phyloP scores from a whole-genome alignment of 2,888 invertebrate genomes.

The Electrophaes corylata region DNA sequence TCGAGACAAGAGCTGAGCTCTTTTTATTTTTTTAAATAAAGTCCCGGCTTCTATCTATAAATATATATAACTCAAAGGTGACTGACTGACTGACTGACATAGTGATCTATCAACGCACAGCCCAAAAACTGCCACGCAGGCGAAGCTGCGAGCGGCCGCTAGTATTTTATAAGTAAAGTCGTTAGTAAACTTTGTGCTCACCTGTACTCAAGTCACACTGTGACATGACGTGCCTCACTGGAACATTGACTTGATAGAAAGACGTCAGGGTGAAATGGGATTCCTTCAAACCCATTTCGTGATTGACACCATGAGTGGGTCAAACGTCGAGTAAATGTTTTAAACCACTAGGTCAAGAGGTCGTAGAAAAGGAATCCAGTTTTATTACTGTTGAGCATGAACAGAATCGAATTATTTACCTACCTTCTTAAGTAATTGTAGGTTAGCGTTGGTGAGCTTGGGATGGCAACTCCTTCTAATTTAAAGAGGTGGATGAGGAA shows the following conservation, averaged over 20 bases:
- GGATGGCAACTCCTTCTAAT: no score
- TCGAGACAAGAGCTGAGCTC: no score
- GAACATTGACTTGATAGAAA: conserved; percentile 10
- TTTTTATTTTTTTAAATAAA: no score
- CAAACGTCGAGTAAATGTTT: conserved; percentile 2
- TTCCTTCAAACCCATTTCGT: conserved; percentile 16
- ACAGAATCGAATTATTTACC: background rate
- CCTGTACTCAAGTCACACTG: conserved; percentile 4
- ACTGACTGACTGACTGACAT: no score
- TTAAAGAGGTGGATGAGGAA: no score
- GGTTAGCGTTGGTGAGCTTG: background rate
- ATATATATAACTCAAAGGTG: no score
- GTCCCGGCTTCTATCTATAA: no score
- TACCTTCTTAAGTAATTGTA: background rate
- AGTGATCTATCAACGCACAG: no score
- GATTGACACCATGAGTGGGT: conserved; percentile 13
- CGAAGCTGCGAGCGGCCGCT: no score
- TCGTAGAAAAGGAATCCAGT: background rate
- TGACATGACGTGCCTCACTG: conserved; percentile 19
- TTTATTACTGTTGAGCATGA: conserved; percentile 1
- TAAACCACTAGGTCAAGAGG: conserved; percentile 2
- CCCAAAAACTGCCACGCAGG: no score
- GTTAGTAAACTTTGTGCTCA: background rate
- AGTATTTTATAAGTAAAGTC: no score
- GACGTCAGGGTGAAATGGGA: conserved; percentile 10